Base-by-base conservation (phyloP, 2,113 vertebrate species). In the Sprattus sprattus region DNA sequence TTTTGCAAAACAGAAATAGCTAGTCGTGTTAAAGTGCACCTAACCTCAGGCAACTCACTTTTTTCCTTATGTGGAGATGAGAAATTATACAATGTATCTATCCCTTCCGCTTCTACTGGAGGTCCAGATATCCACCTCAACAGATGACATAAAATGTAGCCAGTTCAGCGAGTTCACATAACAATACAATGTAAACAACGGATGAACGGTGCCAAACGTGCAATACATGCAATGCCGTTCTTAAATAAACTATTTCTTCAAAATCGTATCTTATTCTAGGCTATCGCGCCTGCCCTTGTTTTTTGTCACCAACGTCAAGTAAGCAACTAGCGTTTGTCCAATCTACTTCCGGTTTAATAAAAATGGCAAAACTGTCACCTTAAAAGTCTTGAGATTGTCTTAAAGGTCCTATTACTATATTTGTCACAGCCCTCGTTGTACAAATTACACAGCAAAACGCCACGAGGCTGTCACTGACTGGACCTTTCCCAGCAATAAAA, bases 31-130 rank as follows among this genome's bases (percentile, higher is more conserved):
- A 39, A 78, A 78, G 71, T 78, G 32, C 71, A 39, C 25, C 60
- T 64, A 84, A 71, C 45, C 22, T 46, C 16, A 46, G 1, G 45
- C 7, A 84, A 84, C 83, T 84, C 83, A 84, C 83, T 75, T 75
- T 84, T 83, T 46, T 60, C 83, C 71, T 39, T 78, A 78, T 78
- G 71, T 78, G 71, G 71, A 78, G 71, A 78, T 78, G 64, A 28
- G 71, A 78, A 78, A 78, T 16, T 28, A 39, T 78, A 78, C 71
- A 78, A 78, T 78, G 71, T 78, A 78, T 78, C 71, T 78, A 44
- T 78, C 25, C 32, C 71, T 78, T 78, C 71, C 71, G 71, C 71
- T 78, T 78, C 71, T 78, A 78, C 71, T 78, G 71, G 32, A 67
- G 32, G 71, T 39, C 32, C 71, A 78, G 71, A 78, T 78, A 78